Percentiles rank a stretch among this genome's conserved stretches.
These are phyloP conservation scores for Hylia prasina DNA, from an alignment of 2,113 vertebrate genomes.

Conservation along the genomic window DNA sequence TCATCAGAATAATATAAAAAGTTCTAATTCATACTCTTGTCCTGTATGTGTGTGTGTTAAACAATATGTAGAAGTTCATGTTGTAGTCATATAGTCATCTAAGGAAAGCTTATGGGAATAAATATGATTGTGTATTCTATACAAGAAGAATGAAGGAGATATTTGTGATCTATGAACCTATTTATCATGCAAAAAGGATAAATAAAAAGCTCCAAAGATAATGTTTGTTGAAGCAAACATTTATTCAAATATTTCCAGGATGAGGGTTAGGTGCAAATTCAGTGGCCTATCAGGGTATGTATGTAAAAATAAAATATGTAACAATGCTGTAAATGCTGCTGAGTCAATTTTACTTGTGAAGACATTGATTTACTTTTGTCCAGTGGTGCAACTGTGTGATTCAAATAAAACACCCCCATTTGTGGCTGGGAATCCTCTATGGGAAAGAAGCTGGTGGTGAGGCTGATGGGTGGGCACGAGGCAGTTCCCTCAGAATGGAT, in stretches of 20 bases:
- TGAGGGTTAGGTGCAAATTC: neutral
- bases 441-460: slow-evolving; percentile 5
- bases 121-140: neutral
- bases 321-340: slow-evolving; percentile 40
- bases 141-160: neutral
- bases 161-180: neutral
- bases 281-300: neutral
- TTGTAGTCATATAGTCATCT: neutral
- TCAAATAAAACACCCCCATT: neutral
- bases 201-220: neutral
- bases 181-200: neutral
- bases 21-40: neutral
- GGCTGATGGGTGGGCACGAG: neutral
- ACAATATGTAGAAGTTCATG: neutral
- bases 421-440: slow-evolving; percentile 1
- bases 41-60: neutral
- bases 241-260: neutral
- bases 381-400: slow-evolving; percentile 14
- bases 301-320: neutral
- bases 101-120: neutral
- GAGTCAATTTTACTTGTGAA: slow-evolving; percentile 15
- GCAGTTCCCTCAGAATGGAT: neutral
- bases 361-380: slow-evolving; percentile 41
- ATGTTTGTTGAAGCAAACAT: neutral
- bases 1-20: neutral